Conservation (phyloP, 2,797 vertebrate species). For the Lepilemur ruficaudatus region DNA sequence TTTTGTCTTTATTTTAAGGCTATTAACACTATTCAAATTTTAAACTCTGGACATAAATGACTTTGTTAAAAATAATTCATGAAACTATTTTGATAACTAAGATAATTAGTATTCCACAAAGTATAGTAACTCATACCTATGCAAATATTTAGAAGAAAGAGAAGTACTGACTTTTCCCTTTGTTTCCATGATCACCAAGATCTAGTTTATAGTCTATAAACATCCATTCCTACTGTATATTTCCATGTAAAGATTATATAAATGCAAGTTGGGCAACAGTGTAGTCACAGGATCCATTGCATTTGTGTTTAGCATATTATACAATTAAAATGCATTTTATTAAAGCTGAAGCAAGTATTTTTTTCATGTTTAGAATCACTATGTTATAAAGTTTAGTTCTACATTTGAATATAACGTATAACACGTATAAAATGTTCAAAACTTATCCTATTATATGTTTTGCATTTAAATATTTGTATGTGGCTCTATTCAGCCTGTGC, state of each 20-base stretch:
- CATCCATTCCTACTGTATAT: neutral
- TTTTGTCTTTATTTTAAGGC: neutral
- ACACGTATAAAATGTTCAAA: conserved; percentile 4
- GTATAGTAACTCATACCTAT: neutral
- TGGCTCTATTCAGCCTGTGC: neutral
- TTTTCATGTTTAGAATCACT: conserved; percentile 17
- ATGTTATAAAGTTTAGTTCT: conserved; percentile 20
- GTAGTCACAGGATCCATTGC: neutral
- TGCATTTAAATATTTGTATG: conserved; percentile 42
- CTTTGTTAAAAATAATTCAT: conserved; percentile 24
- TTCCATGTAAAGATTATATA: neutral
- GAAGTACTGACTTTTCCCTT: neutral
- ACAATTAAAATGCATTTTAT: neutral
- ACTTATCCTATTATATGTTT: neutral
- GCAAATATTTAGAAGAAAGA: neutral
- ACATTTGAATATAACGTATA: neutral
- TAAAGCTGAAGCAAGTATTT: conserved; percentile 7
- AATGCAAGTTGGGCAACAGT: neutral
- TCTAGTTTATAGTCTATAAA: neutral
- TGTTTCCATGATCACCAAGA: neutral
- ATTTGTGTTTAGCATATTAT: conserved; percentile 31
- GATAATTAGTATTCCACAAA: neutral
- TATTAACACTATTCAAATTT: conserved; percentile 7
- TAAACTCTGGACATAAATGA: neutral
- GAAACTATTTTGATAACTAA: neutral